These are phyloP conservation scores for Dendrolimus punctatus DNA, from an alignment of 1,140 invertebrate genomes.

Conservation along the genomic window DNA sequence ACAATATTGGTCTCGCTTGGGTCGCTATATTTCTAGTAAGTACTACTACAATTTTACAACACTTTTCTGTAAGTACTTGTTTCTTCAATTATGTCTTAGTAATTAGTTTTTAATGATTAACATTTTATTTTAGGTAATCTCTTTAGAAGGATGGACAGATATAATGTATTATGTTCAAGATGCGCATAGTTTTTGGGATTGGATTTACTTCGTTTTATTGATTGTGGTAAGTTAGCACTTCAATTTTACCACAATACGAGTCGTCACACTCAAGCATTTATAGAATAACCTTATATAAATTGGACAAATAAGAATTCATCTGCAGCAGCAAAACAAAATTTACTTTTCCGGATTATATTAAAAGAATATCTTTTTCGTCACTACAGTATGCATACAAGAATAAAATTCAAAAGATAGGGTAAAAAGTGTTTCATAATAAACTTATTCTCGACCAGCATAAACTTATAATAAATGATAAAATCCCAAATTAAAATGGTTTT, in stretches of 20 bases:
- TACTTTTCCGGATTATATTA: too few species aligned
- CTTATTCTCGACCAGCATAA: too few species aligned
- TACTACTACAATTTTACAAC: background rate
- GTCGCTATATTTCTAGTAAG: conserved; percentile 99
- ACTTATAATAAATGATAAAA: too few species aligned
- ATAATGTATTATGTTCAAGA: conserved; percentile 99
- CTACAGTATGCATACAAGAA: too few species aligned
- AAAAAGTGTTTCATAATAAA: too few species aligned
- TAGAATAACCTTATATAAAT: too few species aligned
- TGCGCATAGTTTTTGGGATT: conserved; percentile 99
- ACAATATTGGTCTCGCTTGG: conserved; percentile 99
- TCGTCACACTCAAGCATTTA: background rate
- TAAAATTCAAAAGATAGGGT: too few species aligned
- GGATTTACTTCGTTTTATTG: conserved; percentile 99
- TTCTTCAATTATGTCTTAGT: background rate
- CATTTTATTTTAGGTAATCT: conserved; percentile 80
- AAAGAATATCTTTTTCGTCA: too few species aligned
- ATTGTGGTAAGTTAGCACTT: conserved; percentile 91
- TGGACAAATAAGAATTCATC: too few species aligned
- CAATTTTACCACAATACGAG: conserved; percentile 2
- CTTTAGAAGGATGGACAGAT: conserved; percentile 96
- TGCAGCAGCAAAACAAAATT: too few species aligned
- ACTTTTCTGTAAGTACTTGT: background rate
- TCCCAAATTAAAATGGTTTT: too few species aligned
- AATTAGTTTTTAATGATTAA: background rate